phyloP scores from a whole-genome alignment of 1,140 invertebrate genomes.

The Lordiphosa mommai region DNA sequence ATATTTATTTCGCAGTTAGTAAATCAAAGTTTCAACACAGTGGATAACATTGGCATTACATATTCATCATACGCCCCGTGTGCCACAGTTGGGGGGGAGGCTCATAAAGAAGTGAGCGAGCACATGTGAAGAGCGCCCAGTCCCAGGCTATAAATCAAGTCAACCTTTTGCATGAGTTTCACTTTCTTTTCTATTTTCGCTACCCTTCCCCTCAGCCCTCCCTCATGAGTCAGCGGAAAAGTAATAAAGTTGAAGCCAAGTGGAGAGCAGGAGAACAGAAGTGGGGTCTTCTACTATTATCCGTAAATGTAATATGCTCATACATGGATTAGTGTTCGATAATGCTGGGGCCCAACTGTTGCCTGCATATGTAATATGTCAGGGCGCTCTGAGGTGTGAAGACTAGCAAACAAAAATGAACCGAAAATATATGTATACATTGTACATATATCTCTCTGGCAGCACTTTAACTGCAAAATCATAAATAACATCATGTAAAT shows the following conservation, averaged over 20 bases:
- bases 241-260: conserved; percentile 71
- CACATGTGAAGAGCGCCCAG: conserved; percentile 39
- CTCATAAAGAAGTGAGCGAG: conserved; percentile 9
- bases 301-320: conserved; percentile 43
- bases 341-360: conserved; percentile 40
- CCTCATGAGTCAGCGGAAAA: conserved; percentile 61
- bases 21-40: conserved; percentile 71
- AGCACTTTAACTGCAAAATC: conserved; percentile 77
- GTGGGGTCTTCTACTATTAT: conserved; percentile 34
- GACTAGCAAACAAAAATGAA: conserved; percentile 26
- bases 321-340: conserved; percentile 71
- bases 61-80: conserved; percentile 70
- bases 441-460: conserved; percentile 32
- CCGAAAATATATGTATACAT: conserved; percentile 30
- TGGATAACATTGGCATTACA: conserved; percentile 68
- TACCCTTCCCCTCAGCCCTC: background rate
- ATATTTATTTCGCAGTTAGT: conserved; percentile 78
- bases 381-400: conserved; percentile 15
- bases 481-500: conserved; percentile 78
- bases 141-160: conserved; percentile 61
- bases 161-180: conserved; percentile 71
- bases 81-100: conserved; percentile 29
- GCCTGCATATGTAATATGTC: background rate
- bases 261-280: no score
- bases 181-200: conserved; percentile 26